Base-by-base conservation (phyloP, 2,888 invertebrate genomes). In the Cloeon dipterum region DNA sequence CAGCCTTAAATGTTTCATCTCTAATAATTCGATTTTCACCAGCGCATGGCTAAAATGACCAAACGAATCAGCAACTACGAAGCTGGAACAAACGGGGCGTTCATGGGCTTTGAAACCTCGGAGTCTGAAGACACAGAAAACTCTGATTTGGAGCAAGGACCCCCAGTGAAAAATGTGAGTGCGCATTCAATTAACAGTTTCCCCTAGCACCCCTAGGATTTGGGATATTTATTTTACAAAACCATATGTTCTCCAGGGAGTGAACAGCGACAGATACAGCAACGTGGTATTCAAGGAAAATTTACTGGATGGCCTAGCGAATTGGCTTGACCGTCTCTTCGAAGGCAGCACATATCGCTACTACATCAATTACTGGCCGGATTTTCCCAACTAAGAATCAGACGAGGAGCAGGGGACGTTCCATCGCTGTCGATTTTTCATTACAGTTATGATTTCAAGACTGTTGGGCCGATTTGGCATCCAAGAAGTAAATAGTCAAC, bases 361-460 rank as follows among this genome's bases (percentile, higher is more conserved):
- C 61, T 81, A 86, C 58, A 74, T 98, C 48, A 88, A 89, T 58
- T 89, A 89, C 59, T 98, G 96, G 96, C 96, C 96, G n/a, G 86
- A 88, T 52, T 88, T 85, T 66, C 47, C 47, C 14, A n/a, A n/a
- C n/a, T n/a, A n/a, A n/a, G n/a, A n/a, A n/a, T n/a, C n/a, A n/a
- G n/a, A n/a, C n/a, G n/a, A n/a, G n/a, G n/a, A n/a, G n/a, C n/a
- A n/a, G n/a, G n/a, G n/a, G n/a, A n/a, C n/a, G n/a, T n/a, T n/a
- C n/a, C n/a, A n/a, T n/a, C n/a, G n/a, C n/a, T n/a, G n/a, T n/a
- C n/a, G n/a, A n/a, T n/a, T n/a, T n/a, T n/a, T n/a, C n/a, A n/a
- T n/a, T n/a, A n/a, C n/a, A n/a, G n/a, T n/a, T n/a, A n/a, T n/a
- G n/a, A n/a, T n/a, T n/a, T n/a, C n/a, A n/a, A n/a, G n/a, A n/a